These are phyloP conservation scores for Chloroclystis v-ata DNA, from an alignment of 2,888 invertebrate genomes.

Conservation along the genomic window DNA sequence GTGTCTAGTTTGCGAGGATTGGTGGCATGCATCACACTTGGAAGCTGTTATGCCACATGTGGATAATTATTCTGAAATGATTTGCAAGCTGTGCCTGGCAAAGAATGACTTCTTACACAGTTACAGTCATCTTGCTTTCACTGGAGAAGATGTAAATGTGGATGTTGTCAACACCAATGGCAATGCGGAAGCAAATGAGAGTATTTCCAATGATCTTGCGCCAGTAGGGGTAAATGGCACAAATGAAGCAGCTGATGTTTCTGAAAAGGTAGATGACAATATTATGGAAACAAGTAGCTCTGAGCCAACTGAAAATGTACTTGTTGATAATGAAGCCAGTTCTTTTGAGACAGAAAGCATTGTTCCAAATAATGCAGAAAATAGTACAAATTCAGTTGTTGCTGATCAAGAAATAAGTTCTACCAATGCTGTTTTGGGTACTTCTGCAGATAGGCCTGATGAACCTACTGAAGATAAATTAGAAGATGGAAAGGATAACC, in stretches of 20 bases:
- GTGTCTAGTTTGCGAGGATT: slow-evolving; percentile 97
- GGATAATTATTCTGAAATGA: slow-evolving; percentile 87
- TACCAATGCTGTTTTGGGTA: slow-evolving; percentile 5
- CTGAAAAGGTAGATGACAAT: neutral
- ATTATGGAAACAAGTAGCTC: slow-evolving; percentile 15
- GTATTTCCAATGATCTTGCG: slow-evolving; percentile 28
- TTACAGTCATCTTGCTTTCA: slow-evolving; percentile 78
- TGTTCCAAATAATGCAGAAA: slow-evolving; percentile 1
- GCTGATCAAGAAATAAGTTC: slow-evolving; percentile 1
- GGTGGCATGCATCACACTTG: slow-evolving; percentile 93
- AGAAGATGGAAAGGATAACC: neutral
- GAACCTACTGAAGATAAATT: neutral
- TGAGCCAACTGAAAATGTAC: neutral
- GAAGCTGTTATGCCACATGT: slow-evolving; percentile 77
- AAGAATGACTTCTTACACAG: slow-evolving; percentile 85
- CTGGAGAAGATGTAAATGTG: slow-evolving; percentile 44
- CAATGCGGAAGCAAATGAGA: slow-evolving; percentile 21
- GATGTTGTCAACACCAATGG: slow-evolving; percentile 38
- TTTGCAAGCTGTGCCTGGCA: slow-evolving; percentile 88
- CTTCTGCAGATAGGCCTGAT: slow-evolving; percentile 4
- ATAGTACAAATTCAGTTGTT: neutral
- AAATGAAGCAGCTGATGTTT: neutral
- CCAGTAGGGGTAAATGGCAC: neutral
- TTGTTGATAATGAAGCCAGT: slow-evolving; percentile 1
- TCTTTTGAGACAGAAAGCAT: slow-evolving; percentile 5